phyloP scores from a whole-genome alignment of 1,140 invertebrate species.

The Drosophila rhopaloa region DNA sequence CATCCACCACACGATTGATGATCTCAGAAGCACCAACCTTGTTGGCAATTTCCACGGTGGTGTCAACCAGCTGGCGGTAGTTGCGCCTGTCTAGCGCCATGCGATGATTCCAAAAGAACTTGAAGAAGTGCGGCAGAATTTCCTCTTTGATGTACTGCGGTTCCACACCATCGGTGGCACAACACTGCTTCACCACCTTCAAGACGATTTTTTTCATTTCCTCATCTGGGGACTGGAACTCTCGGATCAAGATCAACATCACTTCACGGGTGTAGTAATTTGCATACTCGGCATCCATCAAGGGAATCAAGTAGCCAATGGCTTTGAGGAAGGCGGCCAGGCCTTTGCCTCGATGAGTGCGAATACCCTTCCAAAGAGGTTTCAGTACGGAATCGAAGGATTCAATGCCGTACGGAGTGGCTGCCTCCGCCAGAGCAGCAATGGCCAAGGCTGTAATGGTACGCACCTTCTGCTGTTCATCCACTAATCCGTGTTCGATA shows the following conservation, averaged over 20 bases:
- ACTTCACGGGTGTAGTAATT: constrained; percentile 99
- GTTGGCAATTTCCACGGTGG: constrained; percentile 99
- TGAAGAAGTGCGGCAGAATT: constrained; percentile 99
- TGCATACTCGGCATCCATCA: constrained; percentile 99
- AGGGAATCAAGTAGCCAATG: constrained; percentile 99
- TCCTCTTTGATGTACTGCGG: constrained; percentile 99
- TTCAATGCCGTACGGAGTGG: constrained; percentile 99
- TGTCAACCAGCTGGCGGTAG: constrained; percentile 99
- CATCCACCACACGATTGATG: constrained; percentile 98
- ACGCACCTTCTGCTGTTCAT: constrained; percentile 95
- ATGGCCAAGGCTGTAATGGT: constrained; percentile 99
- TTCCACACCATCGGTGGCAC: constrained; percentile 99
- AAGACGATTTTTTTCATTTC: constrained; percentile 99
- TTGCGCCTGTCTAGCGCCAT: constrained; percentile 99
- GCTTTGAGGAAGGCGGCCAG: constrained; percentile 99
- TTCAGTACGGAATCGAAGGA: constrained; percentile 99
- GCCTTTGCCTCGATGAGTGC: constrained; percentile 99
- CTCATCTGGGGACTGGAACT: constrained; percentile 99
- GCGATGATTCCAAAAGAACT: constrained; percentile 99
- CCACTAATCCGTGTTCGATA: constrained; percentile 97
- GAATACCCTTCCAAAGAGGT: constrained; percentile 99
- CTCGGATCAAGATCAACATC: constrained; percentile 99
- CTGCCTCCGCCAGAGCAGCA: constrained; percentile 98
- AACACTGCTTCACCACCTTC: constrained; percentile 99
- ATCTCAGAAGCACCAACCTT: constrained; percentile 99